A percentile compares a stretch with the other conserved stretches of the same genome.
Evolutionary conservation across 2,113 vertebrate species (phyloP).

Genomic region (Agapornis roseicollis): DNA sequence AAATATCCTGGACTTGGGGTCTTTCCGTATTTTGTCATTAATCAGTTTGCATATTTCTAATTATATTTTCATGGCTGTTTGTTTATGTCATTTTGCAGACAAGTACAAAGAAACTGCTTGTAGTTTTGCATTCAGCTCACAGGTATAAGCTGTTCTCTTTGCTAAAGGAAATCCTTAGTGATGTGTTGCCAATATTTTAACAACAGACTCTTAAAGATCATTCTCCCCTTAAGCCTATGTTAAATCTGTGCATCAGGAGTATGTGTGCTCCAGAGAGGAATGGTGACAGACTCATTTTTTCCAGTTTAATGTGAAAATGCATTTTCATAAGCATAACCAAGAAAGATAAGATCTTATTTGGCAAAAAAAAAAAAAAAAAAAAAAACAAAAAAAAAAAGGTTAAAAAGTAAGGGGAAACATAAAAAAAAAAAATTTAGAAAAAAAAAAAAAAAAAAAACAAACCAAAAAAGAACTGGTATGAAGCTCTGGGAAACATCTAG

Average conservation of each 20-base stretch:
- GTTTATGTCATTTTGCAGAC: neutral
- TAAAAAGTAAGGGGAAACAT: no score
- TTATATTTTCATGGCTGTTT: neutral
- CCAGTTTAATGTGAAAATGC: neutral
- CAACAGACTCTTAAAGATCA: constrained; percentile 8
- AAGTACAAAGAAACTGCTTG: neutral
- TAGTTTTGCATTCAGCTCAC: constrained; percentile 22
- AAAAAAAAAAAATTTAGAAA: no score
- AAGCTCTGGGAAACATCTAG: neutral
- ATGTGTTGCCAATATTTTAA: constrained; percentile 51
- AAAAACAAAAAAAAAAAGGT: no score
- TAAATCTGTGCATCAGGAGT: neutral
- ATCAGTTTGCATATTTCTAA: neutral
- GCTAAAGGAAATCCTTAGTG: constrained; percentile 45
- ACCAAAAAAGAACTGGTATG: no score
- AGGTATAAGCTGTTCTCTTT: constrained; percentile 25
- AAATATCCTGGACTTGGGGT: neutral
- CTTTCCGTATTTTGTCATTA: constrained; percentile 19
- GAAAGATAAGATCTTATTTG: neutral
- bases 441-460: no score
- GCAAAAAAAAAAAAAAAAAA: no score
- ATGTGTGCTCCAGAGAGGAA: neutral
- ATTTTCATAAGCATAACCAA: neutral
- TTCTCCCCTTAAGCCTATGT: constrained; percentile 29
- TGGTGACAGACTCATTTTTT: neutral